Evolutionary conservation across 2,797 vertebrate genomes (phyloP).

Genomic region (Diglossa cyanea): DNA sequence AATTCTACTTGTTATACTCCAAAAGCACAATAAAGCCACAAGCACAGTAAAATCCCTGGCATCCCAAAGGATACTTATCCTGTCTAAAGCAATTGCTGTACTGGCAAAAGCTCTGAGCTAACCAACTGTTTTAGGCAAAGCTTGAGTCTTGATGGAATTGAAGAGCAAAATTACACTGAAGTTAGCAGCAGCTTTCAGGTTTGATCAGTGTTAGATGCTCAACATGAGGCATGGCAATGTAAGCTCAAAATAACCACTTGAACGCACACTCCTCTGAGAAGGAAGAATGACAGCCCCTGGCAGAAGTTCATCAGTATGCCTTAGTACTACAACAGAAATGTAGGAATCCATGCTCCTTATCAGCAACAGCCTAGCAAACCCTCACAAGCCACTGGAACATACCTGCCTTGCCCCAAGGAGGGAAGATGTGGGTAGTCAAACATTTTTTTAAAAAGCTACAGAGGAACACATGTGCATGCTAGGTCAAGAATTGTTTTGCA

Average conservation of each 20-base stretch:
- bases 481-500: not conserved
- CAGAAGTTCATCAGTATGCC: not conserved
- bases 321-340: not conserved
- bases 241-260: conserved; percentile 22
- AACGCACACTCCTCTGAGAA: not conserved
- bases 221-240: not conserved
- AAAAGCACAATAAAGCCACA: conserved; percentile 37
- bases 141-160: not conserved
- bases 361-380: not conserved
- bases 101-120: conserved; percentile 1
- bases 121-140: conserved; percentile 7
- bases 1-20: not conserved
- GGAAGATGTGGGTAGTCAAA: not conserved
- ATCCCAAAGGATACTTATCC: conserved; percentile 3
- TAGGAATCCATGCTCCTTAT: not conserved
- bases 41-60: conserved; percentile 30
- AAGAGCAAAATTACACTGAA: conserved; percentile 7
- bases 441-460: not conserved
- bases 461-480: not conserved
- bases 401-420: not conserved
- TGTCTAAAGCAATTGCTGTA: not conserved
- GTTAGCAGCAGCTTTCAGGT: not conserved
- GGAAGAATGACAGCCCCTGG: not conserved
- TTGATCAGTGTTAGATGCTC: conserved; percentile 24
- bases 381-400: fast-evolving